Evolutionary conservation across 1,140 invertebrate species (phyloP), one percentile per base, ranked within the genome.

Genomic region (Drosophila funebris): DNA sequence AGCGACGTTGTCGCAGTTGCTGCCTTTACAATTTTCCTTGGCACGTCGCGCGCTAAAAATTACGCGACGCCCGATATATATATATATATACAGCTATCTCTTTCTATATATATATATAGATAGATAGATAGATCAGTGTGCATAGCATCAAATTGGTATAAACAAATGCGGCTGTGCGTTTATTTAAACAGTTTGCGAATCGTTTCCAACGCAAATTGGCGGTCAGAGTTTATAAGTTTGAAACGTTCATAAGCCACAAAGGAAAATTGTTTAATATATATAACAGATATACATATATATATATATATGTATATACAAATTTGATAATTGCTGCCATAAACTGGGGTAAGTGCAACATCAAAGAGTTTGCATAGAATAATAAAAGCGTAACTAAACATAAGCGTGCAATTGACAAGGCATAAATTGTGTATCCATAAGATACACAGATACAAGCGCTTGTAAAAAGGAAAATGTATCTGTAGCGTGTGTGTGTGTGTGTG

Each of bases 351-450:
- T 85, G 29, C 9, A 37, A 16, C 22, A 29, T 11, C 11, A 36
- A 36, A 18, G 5, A 11, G 39, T n/a, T 9, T 43, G 11, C 14
- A 7, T 37, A 53, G 37, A 50, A 70, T 46, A 46, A 62, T 54
- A 62, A 62, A 18, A 66, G 33, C 54, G 31, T 29, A 52, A 13
- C 20, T n/a, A 11, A 11, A 69, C 56, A 72, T 66, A 75, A 57
- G 74, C 72, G 66, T 72, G 80, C 62, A 66, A 80, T 79, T 78
- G 80, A 52, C 66, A 61, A 85, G 64, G 14, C 82, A 85, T 88
- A 87, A 87, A 87, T 89, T 88, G 76, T 88, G 83, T 88, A 88
- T 88, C 83, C 73, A 88, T 88, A 71, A 83, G 74, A 83, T 79
- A 84, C 73, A 85, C 73, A 78, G 53, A 66, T 41, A 78, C 72